These are phyloP conservation scores for Apamea anceps DNA, from an alignment of 2,888 invertebrate genomes.

Conservation along the genomic window DNA sequence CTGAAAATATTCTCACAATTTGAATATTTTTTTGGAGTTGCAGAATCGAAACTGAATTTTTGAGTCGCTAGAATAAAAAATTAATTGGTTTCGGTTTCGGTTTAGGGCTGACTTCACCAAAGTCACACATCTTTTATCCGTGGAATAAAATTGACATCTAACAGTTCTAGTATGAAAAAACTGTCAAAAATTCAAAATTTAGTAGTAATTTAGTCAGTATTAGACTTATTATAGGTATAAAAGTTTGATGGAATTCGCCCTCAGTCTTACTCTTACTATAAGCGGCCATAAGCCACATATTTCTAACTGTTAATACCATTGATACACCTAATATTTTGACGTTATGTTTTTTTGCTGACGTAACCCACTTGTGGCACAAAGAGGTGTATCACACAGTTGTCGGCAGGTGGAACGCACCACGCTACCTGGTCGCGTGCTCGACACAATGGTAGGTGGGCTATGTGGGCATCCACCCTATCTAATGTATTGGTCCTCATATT, in stretches of 20 bases:
- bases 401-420: constrained; percentile 60
- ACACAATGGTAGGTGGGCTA: constrained; percentile 63
- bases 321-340: constrained; percentile 46
- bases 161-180: background rate
- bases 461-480: constrained; percentile 59
- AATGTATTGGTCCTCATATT: constrained; percentile 46
- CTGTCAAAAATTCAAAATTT: background rate
- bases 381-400: constrained; percentile 49
- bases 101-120: background rate
- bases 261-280: background rate
- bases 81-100: background rate
- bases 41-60: background rate
- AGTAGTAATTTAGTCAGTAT: too few species aligned
- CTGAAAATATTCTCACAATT: background rate
- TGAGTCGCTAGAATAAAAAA: too few species aligned
- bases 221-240: too few species aligned
- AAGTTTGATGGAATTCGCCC: too few species aligned
- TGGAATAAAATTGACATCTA: background rate
- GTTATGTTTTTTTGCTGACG: constrained; percentile 59
- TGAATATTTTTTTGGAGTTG: background rate
- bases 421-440: constrained; percentile 78
- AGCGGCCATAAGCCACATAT: background rate
- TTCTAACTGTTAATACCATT: constrained; percentile 1
- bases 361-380: constrained; percentile 63
- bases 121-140: background rate